Base-by-base conservation (phyloP, 2,113 vertebrate genomes). In the Tragulus kanchil region DNA sequence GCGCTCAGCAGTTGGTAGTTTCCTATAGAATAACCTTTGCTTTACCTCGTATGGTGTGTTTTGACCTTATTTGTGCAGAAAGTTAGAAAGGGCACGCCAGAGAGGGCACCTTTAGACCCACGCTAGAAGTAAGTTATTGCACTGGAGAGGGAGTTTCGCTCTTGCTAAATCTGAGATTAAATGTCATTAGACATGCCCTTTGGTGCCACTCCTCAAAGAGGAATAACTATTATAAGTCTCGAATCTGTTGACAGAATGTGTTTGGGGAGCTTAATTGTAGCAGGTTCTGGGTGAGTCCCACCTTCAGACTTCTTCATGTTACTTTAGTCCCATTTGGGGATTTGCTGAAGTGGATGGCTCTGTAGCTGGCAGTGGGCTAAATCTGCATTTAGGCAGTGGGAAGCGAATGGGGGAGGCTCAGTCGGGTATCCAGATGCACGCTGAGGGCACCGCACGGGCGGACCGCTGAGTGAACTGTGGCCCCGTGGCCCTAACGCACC, bases 341-440 rank as follows among this genome's bases (percentile, higher is more conserved):
- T 71, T 87, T 42, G 52, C 56, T 61, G 56, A 67, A n/a, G 73
- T 0, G 4, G 23, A n/a, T 90, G 45, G 87, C 52, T 93, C 52
- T 26, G 25, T 36, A 26, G 12, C n/a, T 50, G 48, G 2, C 23
- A n/a, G 75, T 1, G 73, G 89, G 52, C 73, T 64, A 52, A 84
- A 45, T 84, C 77, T 65, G 58, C 78, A 56, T 52, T 65, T 65
- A 23, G 28, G 48, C 13, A 6, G 75, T 28, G 71, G 89, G 56
- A 45, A 25, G 10, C 6, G 5, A 26, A 3, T 1, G 52, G 1
- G 2, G 0, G 31, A 25, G 11, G 11, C 26, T 21, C 31, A 3
- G 0, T 8, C 1, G 45, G 6, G 17, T 14, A 1, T 19, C 4
- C 0, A 1, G 6, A 11, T 9, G 19, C 8, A 31, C 0, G 4